These are phyloP conservation scores for Celastrina argiolus DNA, from an alignment of 2,888 invertebrate genomes.

Conservation along the genomic window DNA sequence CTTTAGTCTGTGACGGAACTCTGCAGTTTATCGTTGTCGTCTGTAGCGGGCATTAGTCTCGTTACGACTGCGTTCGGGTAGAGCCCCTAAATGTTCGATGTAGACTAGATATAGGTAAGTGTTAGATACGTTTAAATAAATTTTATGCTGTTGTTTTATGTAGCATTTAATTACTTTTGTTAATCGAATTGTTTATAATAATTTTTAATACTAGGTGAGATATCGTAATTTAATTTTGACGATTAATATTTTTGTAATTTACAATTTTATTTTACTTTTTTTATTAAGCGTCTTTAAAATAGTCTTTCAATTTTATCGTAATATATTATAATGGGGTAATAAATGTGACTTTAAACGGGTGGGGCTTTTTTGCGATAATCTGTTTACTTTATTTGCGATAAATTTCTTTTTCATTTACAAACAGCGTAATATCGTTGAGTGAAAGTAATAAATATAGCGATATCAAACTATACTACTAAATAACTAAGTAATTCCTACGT, in stretches of 20 bases:
- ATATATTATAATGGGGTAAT: conserved; percentile 56
- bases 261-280: conserved; percentile 36
- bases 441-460: background rate
- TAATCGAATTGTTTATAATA: conserved; percentile 3
- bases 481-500: too few species aligned
- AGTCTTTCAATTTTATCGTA: conserved; percentile 45
- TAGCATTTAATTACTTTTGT: conserved; percentile 17
- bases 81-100: conserved; percentile 59
- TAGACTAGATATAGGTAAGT: conserved; percentile 61
- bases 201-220: background rate
- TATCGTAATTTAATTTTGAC: conserved; percentile 1
- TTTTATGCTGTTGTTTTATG: conserved; percentile 38
- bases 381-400: background rate
- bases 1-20: too few species aligned
- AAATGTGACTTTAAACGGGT: conserved; percentile 69
- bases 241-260: conserved; percentile 8
- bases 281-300: conserved; percentile 32
- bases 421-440: background rate
- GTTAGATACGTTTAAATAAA: conserved; percentile 55
- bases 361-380: conserved; percentile 30
- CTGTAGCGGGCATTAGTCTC: too few species aligned
- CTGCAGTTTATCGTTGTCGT: too few species aligned
- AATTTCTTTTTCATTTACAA: background rate
- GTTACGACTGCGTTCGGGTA: conserved; percentile 44
- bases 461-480: background rate